A percentile compares a stretch with the other conserved stretches of the same genome.
Conservation (phyloP, 2,888 invertebrate genomes). For the Eupeodes luniger region DNA sequence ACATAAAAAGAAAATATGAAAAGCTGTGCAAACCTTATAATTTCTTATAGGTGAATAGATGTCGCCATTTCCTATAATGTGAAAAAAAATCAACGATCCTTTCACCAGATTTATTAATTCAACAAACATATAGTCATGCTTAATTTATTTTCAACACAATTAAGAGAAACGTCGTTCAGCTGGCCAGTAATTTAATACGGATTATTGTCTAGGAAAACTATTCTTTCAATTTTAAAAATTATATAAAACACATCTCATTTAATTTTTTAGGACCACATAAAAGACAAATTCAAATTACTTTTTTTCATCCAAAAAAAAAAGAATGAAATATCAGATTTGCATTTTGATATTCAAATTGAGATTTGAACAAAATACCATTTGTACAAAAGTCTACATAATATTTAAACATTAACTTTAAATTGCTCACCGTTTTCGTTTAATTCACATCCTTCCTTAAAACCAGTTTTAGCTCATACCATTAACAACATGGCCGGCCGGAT, state of each 20-base stretch:
- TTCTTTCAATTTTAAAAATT: no score
- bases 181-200: no score
- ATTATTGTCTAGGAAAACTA: no score
- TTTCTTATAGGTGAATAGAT: no score
- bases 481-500: conserved; percentile 26
- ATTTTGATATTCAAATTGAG: background rate
- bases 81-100: no score
- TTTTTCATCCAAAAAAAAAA: background rate
- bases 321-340: background rate
- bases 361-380: background rate
- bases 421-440: conserved; percentile 10
- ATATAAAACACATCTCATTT: background rate
- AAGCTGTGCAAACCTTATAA: no score
- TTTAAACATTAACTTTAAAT: conserved; percentile 15
- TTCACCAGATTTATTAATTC: no score
- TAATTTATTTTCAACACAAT: no score
- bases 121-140: no score
- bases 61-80: no score
- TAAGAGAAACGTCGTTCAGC: no score
- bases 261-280: background rate
- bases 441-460: conserved; percentile 15
- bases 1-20: no score
- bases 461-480: conserved; percentile 5
- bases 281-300: background rate
- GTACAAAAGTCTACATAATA: background rate